Percentiles rank a stretch among this genome's conserved stretches.
Evolutionary conservation across 2,797 vertebrate species (phyloP).

Genomic region (Triplophysa bombifrons): DNA sequence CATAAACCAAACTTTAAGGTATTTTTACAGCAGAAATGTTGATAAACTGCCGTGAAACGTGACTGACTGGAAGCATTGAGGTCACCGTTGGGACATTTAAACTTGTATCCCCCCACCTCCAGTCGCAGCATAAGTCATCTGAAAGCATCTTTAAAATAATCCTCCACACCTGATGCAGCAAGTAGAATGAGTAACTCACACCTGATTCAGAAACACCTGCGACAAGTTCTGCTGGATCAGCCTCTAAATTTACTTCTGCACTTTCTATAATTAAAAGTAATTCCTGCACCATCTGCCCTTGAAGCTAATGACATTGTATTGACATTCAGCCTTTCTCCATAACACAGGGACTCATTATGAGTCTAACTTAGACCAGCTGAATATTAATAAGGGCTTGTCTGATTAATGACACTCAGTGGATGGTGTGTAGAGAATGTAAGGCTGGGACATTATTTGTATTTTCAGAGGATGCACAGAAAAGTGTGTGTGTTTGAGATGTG

Average conservation of each 20-base stretch:
- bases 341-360: conserved; percentile 56
- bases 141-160: not conserved
- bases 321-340: conserved; percentile 54
- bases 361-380: conserved; percentile 52
- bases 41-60: too few relatives aligned
- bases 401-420: conserved; percentile 55
- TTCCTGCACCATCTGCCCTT: conserved; percentile 53
- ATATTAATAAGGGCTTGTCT: conserved; percentile 61
- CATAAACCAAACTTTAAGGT: too few relatives aligned
- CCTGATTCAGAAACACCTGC: conserved; percentile 18
- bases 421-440: conserved; percentile 46
- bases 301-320: conserved; percentile 53
- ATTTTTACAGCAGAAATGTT: too few relatives aligned
- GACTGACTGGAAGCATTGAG: too few relatives aligned
- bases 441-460: conserved; percentile 51
- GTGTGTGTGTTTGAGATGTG: conserved; percentile 8
- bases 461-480: conserved; percentile 26
- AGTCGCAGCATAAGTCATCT: not conserved
- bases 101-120: too few relatives aligned
- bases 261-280: conserved; percentile 56
- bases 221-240: conserved; percentile 33
- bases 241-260: conserved; percentile 44
- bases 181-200: conserved; percentile 12
- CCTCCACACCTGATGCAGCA: not conserved
- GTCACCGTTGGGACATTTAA: too few relatives aligned